Conservation (phyloP, 2,113 vertebrate species). For the Eclectus roratus region DNA sequence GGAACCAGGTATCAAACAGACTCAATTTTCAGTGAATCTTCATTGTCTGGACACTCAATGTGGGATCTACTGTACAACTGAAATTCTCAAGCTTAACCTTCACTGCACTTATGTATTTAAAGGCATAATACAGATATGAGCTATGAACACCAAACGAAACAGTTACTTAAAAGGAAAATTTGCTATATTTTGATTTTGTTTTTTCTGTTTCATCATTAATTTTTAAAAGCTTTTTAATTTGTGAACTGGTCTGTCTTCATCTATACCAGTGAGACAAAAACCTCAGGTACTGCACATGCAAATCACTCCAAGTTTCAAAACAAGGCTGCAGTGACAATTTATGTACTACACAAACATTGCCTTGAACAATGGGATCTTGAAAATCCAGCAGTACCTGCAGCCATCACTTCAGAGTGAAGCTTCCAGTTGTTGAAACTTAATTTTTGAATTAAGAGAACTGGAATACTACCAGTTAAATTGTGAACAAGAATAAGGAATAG, state of each 20-base stretch:
- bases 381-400: background rate
- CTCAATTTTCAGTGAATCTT: background rate
- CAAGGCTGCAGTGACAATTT: background rate
- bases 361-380: background rate
- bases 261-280: background rate
- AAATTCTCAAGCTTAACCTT: background rate
- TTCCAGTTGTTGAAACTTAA: background rate
- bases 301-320: background rate
- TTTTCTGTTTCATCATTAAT: background rate
- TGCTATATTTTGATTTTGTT: background rate
- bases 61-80: background rate
- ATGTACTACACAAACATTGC: background rate
- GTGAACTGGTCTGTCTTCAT: background rate
- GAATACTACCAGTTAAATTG: background rate
- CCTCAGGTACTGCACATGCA: rapidly evolving
- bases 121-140: background rate
- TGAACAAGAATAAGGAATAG: background rate
- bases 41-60: background rate
- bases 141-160: rapidly evolving
- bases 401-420: background rate
- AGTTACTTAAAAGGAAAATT: background rate
- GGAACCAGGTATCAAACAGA: background rate
- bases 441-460: background rate
- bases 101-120: background rate
- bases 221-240: background rate